Evolutionary conservation across 2,113 vertebrate species (phyloP), one percentile per base, ranked within the genome.

Genomic region (Oryzias melastigma): DNA sequence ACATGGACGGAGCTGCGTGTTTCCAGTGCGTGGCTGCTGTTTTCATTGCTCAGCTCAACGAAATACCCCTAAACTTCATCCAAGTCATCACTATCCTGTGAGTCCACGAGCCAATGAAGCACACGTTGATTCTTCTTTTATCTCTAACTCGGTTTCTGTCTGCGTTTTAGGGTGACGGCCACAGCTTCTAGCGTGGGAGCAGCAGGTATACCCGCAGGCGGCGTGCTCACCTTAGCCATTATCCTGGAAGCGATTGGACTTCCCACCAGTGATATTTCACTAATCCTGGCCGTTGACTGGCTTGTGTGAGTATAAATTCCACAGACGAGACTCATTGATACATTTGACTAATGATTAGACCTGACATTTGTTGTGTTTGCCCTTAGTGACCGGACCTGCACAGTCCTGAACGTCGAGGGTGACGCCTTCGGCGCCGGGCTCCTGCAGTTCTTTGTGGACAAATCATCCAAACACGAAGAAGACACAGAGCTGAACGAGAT

Each of bases 141-240:
- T 51, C 25, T 51, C 8, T 44, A 15, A 65, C 43, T 13, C 54
- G 48, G 45, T 62, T 24, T 7, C 24, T 12, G 3, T 4, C 1
- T 66, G 16, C 41, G 10, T 24, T 35, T 35, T 68, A 96, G 95
- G 15, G 89, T 96, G 71, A 96, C 94, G 0, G 95, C 95, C 6
- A 97, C 95, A 0, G 95, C 95, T 0, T 96, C 95, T 54, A 97
- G 95, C 2, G 94, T 96, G 1, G 95, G 95, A 5, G 95, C 95
- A 0, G 95, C 95, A 0, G 95, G 95, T 19, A 95, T 97, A 24
- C 95, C 95, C 0, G 92, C 94, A 0, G 95, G 94, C 0, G 95
- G 94, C 0, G 90, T 97, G 45, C 82, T 97, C 62, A 96, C 95
- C 0, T 86, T 97, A 0, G 92, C 95, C 51, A 97, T 96, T 68